Evolutionary conservation across 2,797 vertebrate genomes (phyloP), one percentile per base, ranked within the genome.

Genomic region (Limnodromus scolopaceus): DNA sequence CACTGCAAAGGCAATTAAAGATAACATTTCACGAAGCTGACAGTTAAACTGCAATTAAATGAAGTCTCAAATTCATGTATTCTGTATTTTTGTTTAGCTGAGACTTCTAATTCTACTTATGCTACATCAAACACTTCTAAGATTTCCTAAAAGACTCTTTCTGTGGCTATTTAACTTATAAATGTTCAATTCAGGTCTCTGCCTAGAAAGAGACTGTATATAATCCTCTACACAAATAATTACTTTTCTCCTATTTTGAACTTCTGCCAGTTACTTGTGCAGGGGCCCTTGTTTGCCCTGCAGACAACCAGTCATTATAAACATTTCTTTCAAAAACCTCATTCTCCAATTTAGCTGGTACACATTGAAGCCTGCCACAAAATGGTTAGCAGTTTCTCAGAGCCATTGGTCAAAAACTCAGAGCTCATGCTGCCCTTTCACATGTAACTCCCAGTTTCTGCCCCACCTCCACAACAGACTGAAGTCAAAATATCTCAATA

Each of bases 401-500:
- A 78, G 46, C 9, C 36, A 2, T 36, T 49, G 79, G 84, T 78
- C 91, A 55, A 78, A 85, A 49, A 1, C 53, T 68, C 10, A 6
- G 36, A 86, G 78, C 79, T 93, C 64, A 14, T 55, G 6, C 10
- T 75, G 57, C 81, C 23, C 23, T 95, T 65, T 45, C 51, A 70
- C 48, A 13, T 10, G 7, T 25, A 77, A 43, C 54, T 87, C 72
- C 16, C n/a, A 20, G 48, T 63, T 93, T 80, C 87, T 91, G 30
- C 64, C 79, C 77, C 91, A 79, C 75, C 55, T 87, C 51, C 66
- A 85, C 43, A 77, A 48, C 7, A 36, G 34, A 74, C 70, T 30
- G 43, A 92, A 95, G 61, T 89, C 61, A 89, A 85, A 94, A 89
- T 83, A 96, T 61, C 83, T 84, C 78, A 30, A 84, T 77, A 74